Evolutionary conservation across 2,888 invertebrate genomes (phyloP).

Genomic region (Megamerina dolium): DNA sequence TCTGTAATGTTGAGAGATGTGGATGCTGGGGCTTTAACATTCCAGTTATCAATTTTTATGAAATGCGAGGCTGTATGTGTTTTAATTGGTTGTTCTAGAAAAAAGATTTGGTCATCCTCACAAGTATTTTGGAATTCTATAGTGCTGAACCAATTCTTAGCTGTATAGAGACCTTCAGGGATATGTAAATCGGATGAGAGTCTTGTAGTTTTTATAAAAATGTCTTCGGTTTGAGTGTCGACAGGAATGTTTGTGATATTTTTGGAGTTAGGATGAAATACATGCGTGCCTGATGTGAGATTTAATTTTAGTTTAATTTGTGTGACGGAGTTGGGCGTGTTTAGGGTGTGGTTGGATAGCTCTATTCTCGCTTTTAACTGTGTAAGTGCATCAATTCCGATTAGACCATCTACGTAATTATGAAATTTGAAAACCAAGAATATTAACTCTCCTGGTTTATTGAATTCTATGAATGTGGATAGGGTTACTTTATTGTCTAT

Average conservation of each 20-base stretch:
- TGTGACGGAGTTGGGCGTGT: slow-evolving; percentile 12
- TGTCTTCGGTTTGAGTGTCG: slow-evolving; percentile 10
- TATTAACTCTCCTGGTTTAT: slow-evolving; percentile 7
- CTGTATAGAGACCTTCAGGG: slow-evolving; percentile 13
- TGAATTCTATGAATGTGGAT: too few relatives aligned
- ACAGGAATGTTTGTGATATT: slow-evolving; percentile 13
- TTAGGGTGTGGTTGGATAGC: slow-evolving; percentile 12
- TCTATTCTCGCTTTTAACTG: slow-evolving; percentile 17
- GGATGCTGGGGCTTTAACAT: slow-evolving; percentile 11
- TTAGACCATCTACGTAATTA: slow-evolving; percentile 20
- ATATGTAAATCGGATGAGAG: slow-evolving; percentile 9
- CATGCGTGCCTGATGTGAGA: slow-evolving; percentile 10
- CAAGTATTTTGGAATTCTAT: slow-evolving; percentile 12
- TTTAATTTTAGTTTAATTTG: slow-evolving; percentile 16
- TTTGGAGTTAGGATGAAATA: slow-evolving; percentile 9
- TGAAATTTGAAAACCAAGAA: slow-evolving; percentile 21
- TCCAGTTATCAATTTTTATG: slow-evolving; percentile 14
- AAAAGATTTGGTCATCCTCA: slow-evolving; percentile 9
- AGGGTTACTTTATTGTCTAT: slow-evolving; percentile 14
- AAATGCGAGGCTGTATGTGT: slow-evolving; percentile 10
- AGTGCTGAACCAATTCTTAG: slow-evolving; percentile 12
- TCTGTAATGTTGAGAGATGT: neutral
- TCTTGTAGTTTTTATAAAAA: slow-evolving; percentile 5
- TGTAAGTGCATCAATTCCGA: slow-evolving; percentile 18
- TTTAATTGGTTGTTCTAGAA: slow-evolving; percentile 17